Evolutionary conservation across 2,888 invertebrate species (phyloP).

Genomic region (Nymphalis polychloros): DNA sequence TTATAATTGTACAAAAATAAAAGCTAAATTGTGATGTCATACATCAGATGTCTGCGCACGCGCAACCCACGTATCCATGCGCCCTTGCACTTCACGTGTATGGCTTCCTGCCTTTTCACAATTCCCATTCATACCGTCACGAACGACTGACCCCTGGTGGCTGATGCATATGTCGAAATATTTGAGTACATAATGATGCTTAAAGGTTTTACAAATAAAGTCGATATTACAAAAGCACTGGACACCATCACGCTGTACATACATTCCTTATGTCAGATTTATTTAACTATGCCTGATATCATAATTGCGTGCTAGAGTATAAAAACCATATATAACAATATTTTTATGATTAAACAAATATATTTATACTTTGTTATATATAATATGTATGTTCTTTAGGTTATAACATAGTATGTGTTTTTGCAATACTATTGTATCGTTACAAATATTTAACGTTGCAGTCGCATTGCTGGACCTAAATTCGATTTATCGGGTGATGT

Average conservation of each 20-base stretch:
- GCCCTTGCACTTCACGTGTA: constrained; percentile 47
- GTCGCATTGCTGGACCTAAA: constrained; percentile 25
- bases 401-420: too few relatives aligned
- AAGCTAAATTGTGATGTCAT: constrained; percentile 26
- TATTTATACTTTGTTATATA: too few relatives aligned
- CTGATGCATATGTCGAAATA: constrained; percentile 9
- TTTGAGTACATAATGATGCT: neutral
- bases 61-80: constrained; percentile 33
- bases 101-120: constrained; percentile 45
- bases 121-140: constrained; percentile 45
- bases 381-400: too few relatives aligned
- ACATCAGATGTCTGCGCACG: constrained; percentile 15
- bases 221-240: neutral
- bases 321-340: neutral
- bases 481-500: constrained; percentile 31
- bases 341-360: too few relatives aligned
- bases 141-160: constrained; percentile 30
- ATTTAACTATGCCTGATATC: constrained; percentile 8
- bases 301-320: neutral
- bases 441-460: neutral
- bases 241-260: neutral
- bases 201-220: neutral
- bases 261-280: constrained; percentile 11
- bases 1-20: constrained; percentile 11
- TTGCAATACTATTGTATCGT: neutral